phyloP scores from a whole-genome alignment of 2,797 vertebrate genomes.

The Trematomus bernacchii region DNA sequence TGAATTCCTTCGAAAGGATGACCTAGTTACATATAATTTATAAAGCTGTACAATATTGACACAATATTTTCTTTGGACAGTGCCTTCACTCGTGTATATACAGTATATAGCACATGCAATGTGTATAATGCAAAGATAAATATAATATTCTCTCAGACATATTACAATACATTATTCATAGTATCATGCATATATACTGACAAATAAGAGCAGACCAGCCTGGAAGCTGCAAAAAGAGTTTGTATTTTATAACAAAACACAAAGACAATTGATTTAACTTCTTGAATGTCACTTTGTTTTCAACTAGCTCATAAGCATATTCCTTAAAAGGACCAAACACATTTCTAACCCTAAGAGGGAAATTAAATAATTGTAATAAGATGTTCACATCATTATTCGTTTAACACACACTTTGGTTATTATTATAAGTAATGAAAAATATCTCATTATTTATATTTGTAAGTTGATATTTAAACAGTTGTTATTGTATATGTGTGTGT shows the following conservation, averaged over 20 bases:
- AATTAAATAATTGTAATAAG: no score
- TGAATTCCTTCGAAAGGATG: background rate
- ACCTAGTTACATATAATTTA: background rate
- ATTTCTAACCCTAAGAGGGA: no score
- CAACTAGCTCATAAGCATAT: background rate
- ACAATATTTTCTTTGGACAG: background rate
- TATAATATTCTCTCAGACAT: background rate
- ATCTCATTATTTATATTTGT: background rate
- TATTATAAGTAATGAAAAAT: no score
- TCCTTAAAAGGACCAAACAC: background rate
- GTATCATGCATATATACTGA: background rate
- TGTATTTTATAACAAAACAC: background rate
- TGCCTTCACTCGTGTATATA: background rate
- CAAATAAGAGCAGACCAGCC: background rate
- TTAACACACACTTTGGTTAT: no score
- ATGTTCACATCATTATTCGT: no score
- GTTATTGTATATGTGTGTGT: background rate
- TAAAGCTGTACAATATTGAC: background rate
- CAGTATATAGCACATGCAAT: background rate
- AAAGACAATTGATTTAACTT: no score
- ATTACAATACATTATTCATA: no score
- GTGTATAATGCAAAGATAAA: background rate
- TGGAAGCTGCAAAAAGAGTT: background rate
- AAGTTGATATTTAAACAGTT: background rate
- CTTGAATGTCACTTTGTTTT: background rate